Conservation (phyloP, 2,888 invertebrate species). For the Amphipyra berbera region DNA sequence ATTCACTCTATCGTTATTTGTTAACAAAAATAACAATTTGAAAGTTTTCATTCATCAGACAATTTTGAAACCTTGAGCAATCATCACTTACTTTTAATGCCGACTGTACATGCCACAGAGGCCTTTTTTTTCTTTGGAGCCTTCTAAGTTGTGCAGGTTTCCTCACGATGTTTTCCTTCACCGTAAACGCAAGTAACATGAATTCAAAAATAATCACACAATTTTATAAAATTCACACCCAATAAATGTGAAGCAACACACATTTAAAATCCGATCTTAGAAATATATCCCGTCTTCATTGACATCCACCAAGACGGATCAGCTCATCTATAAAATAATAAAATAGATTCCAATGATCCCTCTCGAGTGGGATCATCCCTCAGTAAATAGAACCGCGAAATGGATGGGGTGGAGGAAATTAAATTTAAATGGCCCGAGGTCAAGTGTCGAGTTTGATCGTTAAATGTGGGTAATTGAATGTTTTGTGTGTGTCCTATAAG, state of each 20-base stretch:
- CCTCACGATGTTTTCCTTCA: too few relatives aligned
- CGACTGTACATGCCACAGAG: too few relatives aligned
- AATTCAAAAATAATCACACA: too few relatives aligned
- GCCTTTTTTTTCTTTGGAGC: too few relatives aligned
- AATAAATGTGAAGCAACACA: not conserved
- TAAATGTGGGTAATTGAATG: slow-evolving; percentile 32
- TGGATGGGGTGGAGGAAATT: slow-evolving; percentile 68
- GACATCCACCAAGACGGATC: slow-evolving; percentile 21
- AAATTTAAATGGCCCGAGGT: slow-evolving; percentile 60
- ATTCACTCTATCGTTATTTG: too few relatives aligned
- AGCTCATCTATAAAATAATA: slow-evolving; percentile 61
- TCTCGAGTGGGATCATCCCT: slow-evolving; percentile 61
- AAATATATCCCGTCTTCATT: not conserved
- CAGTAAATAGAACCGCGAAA: slow-evolving; percentile 67
- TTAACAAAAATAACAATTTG: too few relatives aligned
- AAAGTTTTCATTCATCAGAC: too few relatives aligned
- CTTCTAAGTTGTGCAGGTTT: too few relatives aligned
- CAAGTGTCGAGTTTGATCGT: slow-evolving; percentile 33
- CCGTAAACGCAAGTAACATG: too few relatives aligned
- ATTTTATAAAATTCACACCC: too few relatives aligned
- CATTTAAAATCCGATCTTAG: slow-evolving; percentile 15
- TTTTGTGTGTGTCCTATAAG: slow-evolving; percentile 22
- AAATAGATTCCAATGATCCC: slow-evolving; percentile 54
- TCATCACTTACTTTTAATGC: too few relatives aligned
- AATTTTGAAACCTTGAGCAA: too few relatives aligned